These are phyloP conservation scores for Bombus breviceps DNA, from an alignment of 1,140 invertebrate species.

Conservation along the genomic window DNA sequence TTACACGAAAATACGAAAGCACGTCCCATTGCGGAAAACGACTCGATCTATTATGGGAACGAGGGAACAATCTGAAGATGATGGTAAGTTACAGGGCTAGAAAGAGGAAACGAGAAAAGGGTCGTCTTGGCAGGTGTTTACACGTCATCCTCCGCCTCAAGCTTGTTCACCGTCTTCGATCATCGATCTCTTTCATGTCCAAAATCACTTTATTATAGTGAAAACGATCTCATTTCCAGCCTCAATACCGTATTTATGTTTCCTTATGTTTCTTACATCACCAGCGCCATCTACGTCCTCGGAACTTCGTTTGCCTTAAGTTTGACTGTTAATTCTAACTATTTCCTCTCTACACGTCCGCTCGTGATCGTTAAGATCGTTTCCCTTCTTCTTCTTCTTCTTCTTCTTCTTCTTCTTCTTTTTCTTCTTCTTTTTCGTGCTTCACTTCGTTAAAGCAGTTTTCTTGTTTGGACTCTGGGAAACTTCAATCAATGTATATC, in stretches of 20 bases:
- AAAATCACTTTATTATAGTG: not conserved
- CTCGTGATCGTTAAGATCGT: not conserved
- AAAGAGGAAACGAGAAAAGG: constrained; percentile 53
- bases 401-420: not conserved
- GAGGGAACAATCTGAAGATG: constrained; percentile 56
- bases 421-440: not conserved
- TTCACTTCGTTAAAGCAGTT: not conserved
- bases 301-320: not conserved
- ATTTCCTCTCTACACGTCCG: not conserved
- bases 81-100: constrained; percentile 30
- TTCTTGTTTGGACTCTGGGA: not conserved
- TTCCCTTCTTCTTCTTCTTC: not conserved
- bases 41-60: constrained; percentile 60
- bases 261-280: not conserved
- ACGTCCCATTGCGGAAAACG: not conserved
- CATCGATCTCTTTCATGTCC: not conserved
- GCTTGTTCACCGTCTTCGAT: constrained; percentile 8
- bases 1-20: constrained; percentile 13
- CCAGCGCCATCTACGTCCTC: not conserved
- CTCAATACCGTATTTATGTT: not conserved
- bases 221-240: not conserved
- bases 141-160: not conserved
- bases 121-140: constrained; percentile 75
- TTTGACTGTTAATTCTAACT: too few relatives aligned
- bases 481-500: not conserved